Evolutionary conservation across 2,113 vertebrate genomes (phyloP).

Genomic region (Copsychus sechellarum): DNA sequence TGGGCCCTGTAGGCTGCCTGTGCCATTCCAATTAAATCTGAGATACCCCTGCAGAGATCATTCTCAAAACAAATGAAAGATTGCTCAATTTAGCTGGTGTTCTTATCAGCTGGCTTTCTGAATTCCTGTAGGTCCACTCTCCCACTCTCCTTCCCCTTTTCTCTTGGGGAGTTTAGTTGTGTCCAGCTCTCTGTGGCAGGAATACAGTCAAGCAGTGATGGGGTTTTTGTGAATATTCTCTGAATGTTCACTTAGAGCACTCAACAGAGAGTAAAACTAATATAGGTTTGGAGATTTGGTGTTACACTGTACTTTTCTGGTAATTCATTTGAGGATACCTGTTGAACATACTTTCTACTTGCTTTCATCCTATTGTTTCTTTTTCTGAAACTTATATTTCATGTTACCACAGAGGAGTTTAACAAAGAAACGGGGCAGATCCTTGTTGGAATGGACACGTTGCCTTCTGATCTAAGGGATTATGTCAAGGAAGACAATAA

Average conservation of each 20-base stretch:
- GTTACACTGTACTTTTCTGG: neutral
- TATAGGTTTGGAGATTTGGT: neutral
- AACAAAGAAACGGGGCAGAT: slow-evolving; percentile 94
- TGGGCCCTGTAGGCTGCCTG: neutral
- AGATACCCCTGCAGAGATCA: neutral
- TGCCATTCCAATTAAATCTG: neutral
- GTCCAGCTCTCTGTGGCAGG: neutral
- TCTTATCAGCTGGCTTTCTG: neutral
- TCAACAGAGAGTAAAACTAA: neutral
- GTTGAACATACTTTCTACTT: neutral
- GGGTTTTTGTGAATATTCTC: neutral
- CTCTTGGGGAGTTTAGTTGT: neutral
- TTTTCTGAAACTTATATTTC: neutral
- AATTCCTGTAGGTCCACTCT: neutral
- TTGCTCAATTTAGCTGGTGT: neutral
- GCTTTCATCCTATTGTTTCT: neutral
- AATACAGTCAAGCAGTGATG: neutral
- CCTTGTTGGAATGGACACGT: slow-evolving; percentile 89
- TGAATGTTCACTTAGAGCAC: neutral
- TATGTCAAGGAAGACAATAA: slow-evolving; percentile 94
- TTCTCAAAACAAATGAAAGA: neutral
- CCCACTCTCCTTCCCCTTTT: neutral
- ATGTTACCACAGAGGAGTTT: slow-evolving; percentile 84
- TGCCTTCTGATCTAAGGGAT: slow-evolving; percentile 90
- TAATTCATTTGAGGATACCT: neutral